A percentile compares a stretch with the other conserved stretches of the same genome.
Conservation (phyloP, 2,797 vertebrate species). For the Euthynnus affinis region DNA sequence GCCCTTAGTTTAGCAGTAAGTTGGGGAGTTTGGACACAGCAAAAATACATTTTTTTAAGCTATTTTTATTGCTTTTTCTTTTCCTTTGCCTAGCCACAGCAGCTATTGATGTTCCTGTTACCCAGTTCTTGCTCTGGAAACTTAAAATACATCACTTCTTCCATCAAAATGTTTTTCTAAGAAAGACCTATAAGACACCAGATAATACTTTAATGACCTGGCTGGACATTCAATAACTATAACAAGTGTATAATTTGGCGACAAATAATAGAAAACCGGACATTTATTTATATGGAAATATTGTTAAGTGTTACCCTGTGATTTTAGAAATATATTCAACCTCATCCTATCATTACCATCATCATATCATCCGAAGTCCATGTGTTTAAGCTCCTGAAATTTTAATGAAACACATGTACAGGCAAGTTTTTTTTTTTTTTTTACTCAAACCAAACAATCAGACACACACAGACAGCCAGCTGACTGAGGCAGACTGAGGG, state of each 20-base stretch:
- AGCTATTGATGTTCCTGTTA: neutral
- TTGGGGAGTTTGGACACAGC: slow-evolving; percentile 3
- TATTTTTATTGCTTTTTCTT: neutral
- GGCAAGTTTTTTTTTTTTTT: neutral
- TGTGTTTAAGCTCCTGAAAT: neutral
- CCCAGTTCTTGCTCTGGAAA: neutral
- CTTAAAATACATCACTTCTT: neutral
- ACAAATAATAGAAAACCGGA: neutral
- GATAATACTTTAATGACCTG: neutral
- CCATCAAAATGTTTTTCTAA: neutral
- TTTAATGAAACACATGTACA: slow-evolving; percentile 20
- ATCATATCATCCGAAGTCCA: neutral
- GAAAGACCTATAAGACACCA: neutral
- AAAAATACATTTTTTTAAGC: slow-evolving; percentile 20
- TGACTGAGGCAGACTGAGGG: slow-evolving; percentile 70
- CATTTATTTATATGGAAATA: neutral
- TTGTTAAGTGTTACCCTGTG: neutral
- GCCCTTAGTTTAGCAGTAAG: slow-evolving; percentile 33
- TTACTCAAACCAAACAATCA: slow-evolving; percentile 33
- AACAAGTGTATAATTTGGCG: neutral
- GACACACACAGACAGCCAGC: slow-evolving; percentile 51
- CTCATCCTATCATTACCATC: neutral
- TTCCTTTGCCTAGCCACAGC: neutral
- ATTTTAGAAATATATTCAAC: neutral
- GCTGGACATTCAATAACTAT: neutral